Evolutionary conservation across 2,888 invertebrate species (phyloP), one percentile per base, ranked within the genome.

Genomic region (Cremastinae sp.): DNA sequence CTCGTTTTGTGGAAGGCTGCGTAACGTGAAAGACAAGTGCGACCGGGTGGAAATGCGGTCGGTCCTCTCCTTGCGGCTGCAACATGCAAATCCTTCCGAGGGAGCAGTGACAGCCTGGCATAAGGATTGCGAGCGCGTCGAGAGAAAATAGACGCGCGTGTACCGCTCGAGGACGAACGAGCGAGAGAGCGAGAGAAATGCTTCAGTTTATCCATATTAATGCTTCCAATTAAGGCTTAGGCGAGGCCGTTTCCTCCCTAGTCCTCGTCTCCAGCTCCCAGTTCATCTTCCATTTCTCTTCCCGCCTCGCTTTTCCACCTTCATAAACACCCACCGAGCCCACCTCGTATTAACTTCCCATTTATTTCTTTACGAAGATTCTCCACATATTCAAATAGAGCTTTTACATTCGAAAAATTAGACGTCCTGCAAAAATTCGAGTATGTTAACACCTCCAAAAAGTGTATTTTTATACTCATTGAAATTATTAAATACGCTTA

Each of bases 171-270:
- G 59, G 41, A 43, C 18, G 38, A 61, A 45, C 20, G 34, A 43
- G 41, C 54, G 51, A 43, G 56, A 22, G 64, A 41, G 22, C 3
- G 22, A 49, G 28, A 53, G 68, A 69, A 68, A 69, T 45, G 58
- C 77, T 75, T 47, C 59, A 78, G 79, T 80, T 81, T 81, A 81
- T 81, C 81, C 81, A 80, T 81, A 81, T 81, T 81, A 81, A 81
- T 81, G 80, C 75, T 76, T 74, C 79, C 80, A 81, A 81, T 81
- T 81, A 81, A 79, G 81, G 69, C 74, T 65, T 61, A 74, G 76
- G 66, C 64, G 74, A 53, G 61, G 41, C 49, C 54, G 69, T 70
- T 69, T 78, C 70, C 64, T 54, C 65, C 34, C 53, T 47, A 68
- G 66, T 68, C 71, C 43, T 74, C 74, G 53, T 76, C 64, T 45